phyloP scores from a whole-genome alignment of 2,797 vertebrate genomes.

The Onychomys arenicola region DNA sequence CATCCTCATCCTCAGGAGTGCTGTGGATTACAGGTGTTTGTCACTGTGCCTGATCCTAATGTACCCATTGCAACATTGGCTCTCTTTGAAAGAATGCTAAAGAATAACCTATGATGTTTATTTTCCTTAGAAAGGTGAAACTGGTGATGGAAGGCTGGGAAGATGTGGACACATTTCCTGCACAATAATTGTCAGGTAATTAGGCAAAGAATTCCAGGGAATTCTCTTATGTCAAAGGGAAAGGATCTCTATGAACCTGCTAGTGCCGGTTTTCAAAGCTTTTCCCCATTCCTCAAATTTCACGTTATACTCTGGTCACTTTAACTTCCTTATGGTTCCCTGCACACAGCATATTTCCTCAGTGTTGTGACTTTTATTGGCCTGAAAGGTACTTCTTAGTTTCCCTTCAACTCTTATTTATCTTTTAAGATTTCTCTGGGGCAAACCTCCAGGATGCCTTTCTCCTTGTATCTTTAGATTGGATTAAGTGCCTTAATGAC shows the following conservation, averaged over 20 bases:
- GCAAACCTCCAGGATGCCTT: background rate
- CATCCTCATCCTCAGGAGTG: background rate
- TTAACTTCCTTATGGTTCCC: background rate
- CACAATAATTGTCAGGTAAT: background rate
- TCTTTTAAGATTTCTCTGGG: background rate
- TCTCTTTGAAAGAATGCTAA: slow-evolving; percentile 43
- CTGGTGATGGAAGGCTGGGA: background rate
- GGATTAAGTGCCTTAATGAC: background rate
- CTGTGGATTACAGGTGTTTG: background rate
- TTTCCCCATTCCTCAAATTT: background rate
- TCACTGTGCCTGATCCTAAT: background rate
- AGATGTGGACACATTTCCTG: background rate
- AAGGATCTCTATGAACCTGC: background rate
- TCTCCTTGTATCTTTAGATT: background rate
- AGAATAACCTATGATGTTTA: background rate
- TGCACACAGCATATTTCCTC: background rate
- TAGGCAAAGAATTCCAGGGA: background rate
- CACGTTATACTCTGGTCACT: background rate
- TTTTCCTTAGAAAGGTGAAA: background rate
- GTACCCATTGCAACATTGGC: background rate
- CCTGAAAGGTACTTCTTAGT: background rate
- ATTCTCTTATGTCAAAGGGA: background rate
- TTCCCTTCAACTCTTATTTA: background rate
- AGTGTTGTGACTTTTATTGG: background rate
- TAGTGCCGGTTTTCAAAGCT: background rate